phyloP scores from a whole-genome alignment of 2,888 invertebrate genomes.

The Schizaphis graminum region DNA sequence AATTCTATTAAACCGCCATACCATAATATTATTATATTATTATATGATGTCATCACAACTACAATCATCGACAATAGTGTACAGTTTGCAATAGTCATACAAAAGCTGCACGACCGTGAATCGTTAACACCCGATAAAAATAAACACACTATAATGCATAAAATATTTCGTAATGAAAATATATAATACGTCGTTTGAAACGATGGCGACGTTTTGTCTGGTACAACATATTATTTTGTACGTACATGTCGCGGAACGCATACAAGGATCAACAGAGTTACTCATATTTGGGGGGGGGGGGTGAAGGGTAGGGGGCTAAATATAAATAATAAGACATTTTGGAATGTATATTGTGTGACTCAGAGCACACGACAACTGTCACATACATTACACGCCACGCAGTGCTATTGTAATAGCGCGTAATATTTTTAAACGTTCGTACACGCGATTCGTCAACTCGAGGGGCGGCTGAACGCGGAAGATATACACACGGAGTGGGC shows the following conservation, averaged over 20 bases:
- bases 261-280: not conserved
- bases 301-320: not conserved
- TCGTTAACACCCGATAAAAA: not conserved
- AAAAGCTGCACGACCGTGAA: not conserved
- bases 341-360: conserved; percentile 16
- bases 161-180: not conserved
- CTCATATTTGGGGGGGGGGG: too few species aligned
- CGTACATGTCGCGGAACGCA: not conserved
- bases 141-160: not conserved
- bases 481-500: not conserved
- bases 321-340: conserved; percentile 1
- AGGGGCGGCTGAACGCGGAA: not conserved
- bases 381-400: not conserved
- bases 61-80: not conserved
- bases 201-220: not conserved
- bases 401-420: too few species aligned
- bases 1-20: not conserved
- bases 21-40: not conserved
- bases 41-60: not conserved
- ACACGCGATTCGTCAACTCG: conserved; percentile 5
- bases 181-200: not conserved
- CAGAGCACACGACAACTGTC: conserved; percentile 10
- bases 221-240: not conserved
- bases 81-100: not conserved
- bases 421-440: conserved; percentile 2